phyloP scores from a whole-genome alignment of 2,113 vertebrate species.

The Condylura cristata region DNA sequence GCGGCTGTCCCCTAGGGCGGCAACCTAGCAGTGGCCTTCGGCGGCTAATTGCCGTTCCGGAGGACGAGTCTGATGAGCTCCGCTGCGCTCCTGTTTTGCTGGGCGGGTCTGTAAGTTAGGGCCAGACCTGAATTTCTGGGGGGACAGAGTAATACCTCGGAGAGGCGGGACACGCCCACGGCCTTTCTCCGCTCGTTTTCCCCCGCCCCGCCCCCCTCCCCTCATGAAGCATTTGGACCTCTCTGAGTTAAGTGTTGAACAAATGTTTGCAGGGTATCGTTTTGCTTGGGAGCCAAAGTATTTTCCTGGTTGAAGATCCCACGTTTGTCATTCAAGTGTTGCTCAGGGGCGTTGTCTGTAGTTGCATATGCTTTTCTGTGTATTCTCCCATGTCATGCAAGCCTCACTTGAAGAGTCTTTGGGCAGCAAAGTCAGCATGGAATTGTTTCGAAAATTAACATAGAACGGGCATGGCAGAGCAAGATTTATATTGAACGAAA shows the following conservation, averaged over 20 bases:
- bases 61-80: background rate
- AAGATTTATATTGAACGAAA: background rate
- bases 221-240: background rate
- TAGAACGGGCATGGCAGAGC: background rate
- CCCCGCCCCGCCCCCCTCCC: background rate
- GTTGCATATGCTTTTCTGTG: background rate
- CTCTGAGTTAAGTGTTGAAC: conserved; percentile 15
- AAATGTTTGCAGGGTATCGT: conserved; percentile 9
- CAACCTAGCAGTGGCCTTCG: too few species aligned
- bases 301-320: background rate
- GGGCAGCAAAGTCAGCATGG: background rate
- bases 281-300: background rate
- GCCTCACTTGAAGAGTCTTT: background rate
- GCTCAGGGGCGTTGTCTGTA: background rate
- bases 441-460: conserved; percentile 14
- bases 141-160: background rate
- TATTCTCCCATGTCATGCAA: background rate
- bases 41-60: background rate
- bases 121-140: background rate
- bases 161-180: background rate
- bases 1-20: too few species aligned
- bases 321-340: background rate
- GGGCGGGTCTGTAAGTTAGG: background rate
- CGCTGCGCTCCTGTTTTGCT: background rate
- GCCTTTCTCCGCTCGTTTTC: background rate